Evolutionary conservation across 1,140 invertebrate species (phyloP), one percentile per base, ranked within the genome.

Genomic region (Meloidogyne hapla): DNA sequence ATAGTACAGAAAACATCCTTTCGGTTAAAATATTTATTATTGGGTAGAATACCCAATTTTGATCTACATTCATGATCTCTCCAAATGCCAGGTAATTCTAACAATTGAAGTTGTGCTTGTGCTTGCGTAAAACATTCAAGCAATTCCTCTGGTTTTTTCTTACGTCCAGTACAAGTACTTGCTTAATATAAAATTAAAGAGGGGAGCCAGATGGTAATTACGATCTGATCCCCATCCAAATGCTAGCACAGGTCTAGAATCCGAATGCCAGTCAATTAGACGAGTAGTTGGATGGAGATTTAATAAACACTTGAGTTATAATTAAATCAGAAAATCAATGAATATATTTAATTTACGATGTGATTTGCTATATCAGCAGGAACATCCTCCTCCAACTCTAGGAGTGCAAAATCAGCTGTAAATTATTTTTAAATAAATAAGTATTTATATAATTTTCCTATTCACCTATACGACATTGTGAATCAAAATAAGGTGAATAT

Each of bases 351-450:
- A n/a, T 48, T 70, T 18, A 70, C 69, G 21, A 70, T 70, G 6
- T 70, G 69, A 48, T 70, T 70, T 26, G 69, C 69, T 28, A 70
- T n/a, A 2, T 4, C 12, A 26, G 69, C 40, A n/a, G 69, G 69
- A 6, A 70, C 69, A 61, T 70, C 69, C 69, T 56, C 25, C 9
- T 70, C 69, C 38, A 70, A 70, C 9, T 70, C 69, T 18, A 70
- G n/a, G 2, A 70, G 45, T 18, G 28, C 28, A 42, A 42, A 70
- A 48, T 70, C 69, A 45, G 25, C 68, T 15, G 12, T 26, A 68
- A 68, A 42, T 45, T 38, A 21, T 38, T 67, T 21, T 26, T 67
- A 67, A n/a, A 23, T 2, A 67, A 68, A 68, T n/a, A 66, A 68
- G 18, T 33, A 25, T n/a, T n/a, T n/a, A n/a, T n/a, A n/a, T n/a